Evolutionary conservation across 1,140 invertebrate species (phyloP).

Genomic region (Eueides isabella): DNA sequence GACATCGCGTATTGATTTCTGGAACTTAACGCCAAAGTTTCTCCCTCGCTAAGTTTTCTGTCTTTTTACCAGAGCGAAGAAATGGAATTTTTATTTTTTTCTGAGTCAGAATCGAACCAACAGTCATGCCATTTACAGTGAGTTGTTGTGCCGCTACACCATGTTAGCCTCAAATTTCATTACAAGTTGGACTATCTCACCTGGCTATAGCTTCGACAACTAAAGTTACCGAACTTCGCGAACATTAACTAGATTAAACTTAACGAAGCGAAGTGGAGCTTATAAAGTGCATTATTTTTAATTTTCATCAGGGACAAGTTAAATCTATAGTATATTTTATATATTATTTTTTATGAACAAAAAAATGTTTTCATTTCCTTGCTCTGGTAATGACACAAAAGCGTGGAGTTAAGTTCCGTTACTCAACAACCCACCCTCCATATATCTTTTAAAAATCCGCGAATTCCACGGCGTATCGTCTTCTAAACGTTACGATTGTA

Average conservation of each 20-base stretch:
- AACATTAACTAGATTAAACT: not conserved
- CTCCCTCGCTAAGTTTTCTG: not conserved
- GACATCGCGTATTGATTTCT: too few species aligned
- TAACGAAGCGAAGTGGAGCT: not conserved
- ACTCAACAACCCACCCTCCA: too few species aligned
- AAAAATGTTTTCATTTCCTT: too few species aligned
- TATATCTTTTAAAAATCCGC: too few species aligned
- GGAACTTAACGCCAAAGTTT: too few species aligned
- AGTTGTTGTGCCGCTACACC: not conserved
- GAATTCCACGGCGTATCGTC: too few species aligned
- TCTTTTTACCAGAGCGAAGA: not conserved
- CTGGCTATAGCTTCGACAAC: not conserved
- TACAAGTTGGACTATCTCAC: not conserved
- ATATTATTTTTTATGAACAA: too few species aligned
- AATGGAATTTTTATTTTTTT: not conserved
- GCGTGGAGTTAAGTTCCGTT: too few species aligned
- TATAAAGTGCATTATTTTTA: not conserved
- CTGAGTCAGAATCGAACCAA: not conserved
- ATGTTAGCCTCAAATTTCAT: not conserved
- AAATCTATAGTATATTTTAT: not conserved
- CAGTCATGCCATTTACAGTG: not conserved
- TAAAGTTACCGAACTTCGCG: not conserved
- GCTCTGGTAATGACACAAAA: too few species aligned
- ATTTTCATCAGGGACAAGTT: not conserved
- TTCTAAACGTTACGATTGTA: too few species aligned